Conservation (phyloP, 2,797 vertebrate genomes). For the Anguilla obscura region DNA sequence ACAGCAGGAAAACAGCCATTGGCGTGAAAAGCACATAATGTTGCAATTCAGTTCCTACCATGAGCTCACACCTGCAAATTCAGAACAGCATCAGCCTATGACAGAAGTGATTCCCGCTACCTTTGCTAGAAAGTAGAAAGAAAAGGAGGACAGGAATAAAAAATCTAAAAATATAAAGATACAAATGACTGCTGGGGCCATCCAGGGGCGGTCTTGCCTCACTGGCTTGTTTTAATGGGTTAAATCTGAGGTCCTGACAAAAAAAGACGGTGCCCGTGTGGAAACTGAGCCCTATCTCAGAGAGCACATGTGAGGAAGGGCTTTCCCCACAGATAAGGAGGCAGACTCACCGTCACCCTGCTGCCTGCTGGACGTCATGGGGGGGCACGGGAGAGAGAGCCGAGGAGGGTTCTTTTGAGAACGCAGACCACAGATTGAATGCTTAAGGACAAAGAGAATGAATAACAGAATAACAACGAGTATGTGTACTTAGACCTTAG, state of each 20-base stretch:
- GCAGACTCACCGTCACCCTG: background rate
- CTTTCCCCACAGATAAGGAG: background rate
- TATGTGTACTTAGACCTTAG: background rate
- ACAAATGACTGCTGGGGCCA: background rate
- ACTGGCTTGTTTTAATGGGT: background rate
- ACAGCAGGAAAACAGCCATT: background rate
- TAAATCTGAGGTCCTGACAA: background rate
- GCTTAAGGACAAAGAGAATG: background rate
- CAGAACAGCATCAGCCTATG: background rate
- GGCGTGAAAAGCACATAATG: background rate
- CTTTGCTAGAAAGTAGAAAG: background rate
- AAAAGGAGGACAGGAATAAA: background rate
- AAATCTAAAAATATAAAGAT: background rate
- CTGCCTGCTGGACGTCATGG: background rate
- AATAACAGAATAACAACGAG: conserved; percentile 24
- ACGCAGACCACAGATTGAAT: background rate
- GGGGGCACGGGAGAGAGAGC: background rate
- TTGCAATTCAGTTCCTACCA: background rate
- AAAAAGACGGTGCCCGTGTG: background rate
- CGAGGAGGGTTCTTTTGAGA: background rate
- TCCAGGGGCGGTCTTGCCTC: background rate
- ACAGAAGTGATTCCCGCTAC: background rate
- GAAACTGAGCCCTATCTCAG: background rate
- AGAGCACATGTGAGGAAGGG: background rate
- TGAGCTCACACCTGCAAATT: background rate